Evolutionary conservation across 1,140 invertebrate genomes (phyloP), one percentile per base, ranked within the genome.

Genomic region (Nasonia giraulti): DNA sequence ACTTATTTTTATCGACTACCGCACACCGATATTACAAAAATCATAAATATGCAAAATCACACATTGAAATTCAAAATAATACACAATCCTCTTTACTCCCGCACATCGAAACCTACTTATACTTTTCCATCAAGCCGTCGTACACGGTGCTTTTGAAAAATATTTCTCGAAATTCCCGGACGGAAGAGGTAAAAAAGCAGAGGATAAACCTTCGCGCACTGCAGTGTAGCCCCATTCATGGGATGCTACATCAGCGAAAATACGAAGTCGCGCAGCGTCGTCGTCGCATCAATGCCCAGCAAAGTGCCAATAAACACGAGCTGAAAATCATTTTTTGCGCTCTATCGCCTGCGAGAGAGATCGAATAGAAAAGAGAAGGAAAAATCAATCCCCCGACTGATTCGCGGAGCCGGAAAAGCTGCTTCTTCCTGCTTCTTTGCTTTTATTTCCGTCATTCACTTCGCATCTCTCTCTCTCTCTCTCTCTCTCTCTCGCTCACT

Each of bases 271-370:
- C 47, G 40, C 40, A 44, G 40, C 1, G 12, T 2, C 47, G 47
- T 12, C 47, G 47, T 50, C 47, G 47, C 47, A 50, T 50, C 47
- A n/a, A 62, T 62, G 17, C 55, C 20, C 55, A 62, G 55, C 55
- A 62, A 62, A 62, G 55, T 62, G 55, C 17, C 55, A 62, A 62
- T 62, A 62, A 62, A n/a, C 55, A 62, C 55, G 55, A n/a, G 20
- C 17, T 62, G 55, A 62, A 62, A 62, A 62, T 62, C 55, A 62
- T 62, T 62, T 62, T 62, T 62, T 62, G 55, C 55, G 55, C 55
- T 62, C 55, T 17, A 20, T 1, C 8, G 40, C 40, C 7, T 8
- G 40, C 7, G 40, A 62, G 50, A 7, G 17, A n/a, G 55, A 62
- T 20, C 55, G 6, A n/a, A n/a, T 7, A 44, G 20, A 62, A 71